phyloP scores from a whole-genome alignment of 2,888 invertebrate species.

The Sminthurides aquaticus region DNA sequence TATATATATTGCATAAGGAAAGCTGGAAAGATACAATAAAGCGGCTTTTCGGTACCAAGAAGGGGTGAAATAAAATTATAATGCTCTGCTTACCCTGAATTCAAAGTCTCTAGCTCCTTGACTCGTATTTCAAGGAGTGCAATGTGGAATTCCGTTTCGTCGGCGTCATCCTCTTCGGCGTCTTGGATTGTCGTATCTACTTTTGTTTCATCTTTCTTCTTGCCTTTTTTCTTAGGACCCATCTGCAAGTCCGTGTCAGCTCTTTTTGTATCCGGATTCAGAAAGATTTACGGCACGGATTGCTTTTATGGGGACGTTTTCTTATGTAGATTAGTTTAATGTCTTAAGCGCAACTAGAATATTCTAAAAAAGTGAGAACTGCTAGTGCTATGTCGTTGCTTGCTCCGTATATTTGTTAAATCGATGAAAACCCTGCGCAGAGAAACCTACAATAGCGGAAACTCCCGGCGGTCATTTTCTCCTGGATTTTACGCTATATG shows the following conservation, averaged over 20 bases:
- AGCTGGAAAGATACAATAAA: too few species aligned
- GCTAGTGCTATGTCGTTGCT: too few species aligned
- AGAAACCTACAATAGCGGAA: too few species aligned
- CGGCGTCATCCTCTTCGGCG: slow-evolving; percentile 31
- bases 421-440: too few species aligned
- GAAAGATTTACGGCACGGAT: not conserved
- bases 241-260: not conserved
- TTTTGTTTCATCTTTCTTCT: slow-evolving; percentile 28
- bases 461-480: too few species aligned
- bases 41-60: too few species aligned
- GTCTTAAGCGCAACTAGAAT: not conserved
- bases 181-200: slow-evolving; percentile 28
- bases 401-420: too few species aligned
- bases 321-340: not conserved
- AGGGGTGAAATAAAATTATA: too few species aligned
- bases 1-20: too few species aligned
- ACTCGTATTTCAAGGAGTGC: slow-evolving; percentile 39
- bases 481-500: too few species aligned
- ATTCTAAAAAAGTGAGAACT: too few species aligned
- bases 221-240: slow-evolving; percentile 15
- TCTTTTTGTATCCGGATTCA: not conserved
- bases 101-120: slow-evolving; percentile 40
- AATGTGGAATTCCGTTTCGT: slow-evolving; percentile 41
- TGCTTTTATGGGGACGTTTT: not conserved
- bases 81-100: slow-evolving; percentile 40